phyloP scores from a whole-genome alignment of 2,888 invertebrate genomes.

The Meghimatium bilineatum region DNA sequence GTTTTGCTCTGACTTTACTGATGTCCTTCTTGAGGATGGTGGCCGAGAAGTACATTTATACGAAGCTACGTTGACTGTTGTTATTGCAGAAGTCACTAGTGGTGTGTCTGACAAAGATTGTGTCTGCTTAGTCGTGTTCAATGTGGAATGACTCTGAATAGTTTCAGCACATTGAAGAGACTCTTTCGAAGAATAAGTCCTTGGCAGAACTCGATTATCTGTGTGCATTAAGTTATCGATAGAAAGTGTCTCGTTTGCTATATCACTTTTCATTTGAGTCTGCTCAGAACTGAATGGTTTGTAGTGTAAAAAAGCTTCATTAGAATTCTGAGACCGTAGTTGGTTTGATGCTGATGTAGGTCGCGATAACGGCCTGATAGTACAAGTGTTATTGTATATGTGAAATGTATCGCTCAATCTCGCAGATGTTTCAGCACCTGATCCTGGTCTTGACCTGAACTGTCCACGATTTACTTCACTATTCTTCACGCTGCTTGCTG shows the following conservation, averaged over 20 bases:
- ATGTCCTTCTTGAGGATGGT: background rate
- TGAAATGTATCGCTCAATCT: background rate
- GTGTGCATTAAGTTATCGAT: background rate
- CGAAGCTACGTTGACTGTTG: background rate
- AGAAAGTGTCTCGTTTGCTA: background rate
- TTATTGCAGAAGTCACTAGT: background rate
- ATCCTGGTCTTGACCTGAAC: background rate
- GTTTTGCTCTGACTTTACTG: background rate
- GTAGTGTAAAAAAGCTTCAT: background rate
- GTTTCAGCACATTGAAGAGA: background rate
- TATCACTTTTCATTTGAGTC: background rate
- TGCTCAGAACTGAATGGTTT: background rate
- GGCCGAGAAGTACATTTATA: background rate
- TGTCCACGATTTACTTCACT: background rate
- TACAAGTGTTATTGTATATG: background rate
- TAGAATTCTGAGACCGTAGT: background rate
- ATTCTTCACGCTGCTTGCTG: background rate
- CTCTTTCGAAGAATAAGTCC: background rate
- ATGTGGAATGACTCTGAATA: background rate
- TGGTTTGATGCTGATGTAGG: background rate
- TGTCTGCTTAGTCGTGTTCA: background rate
- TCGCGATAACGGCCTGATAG: background rate
- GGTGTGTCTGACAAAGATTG: background rate
- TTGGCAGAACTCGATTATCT: background rate
- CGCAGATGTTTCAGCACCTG: background rate